Evolutionary conservation across 1,140 invertebrate species (phyloP).

Genomic region (Adoxophyes honmai): DNA sequence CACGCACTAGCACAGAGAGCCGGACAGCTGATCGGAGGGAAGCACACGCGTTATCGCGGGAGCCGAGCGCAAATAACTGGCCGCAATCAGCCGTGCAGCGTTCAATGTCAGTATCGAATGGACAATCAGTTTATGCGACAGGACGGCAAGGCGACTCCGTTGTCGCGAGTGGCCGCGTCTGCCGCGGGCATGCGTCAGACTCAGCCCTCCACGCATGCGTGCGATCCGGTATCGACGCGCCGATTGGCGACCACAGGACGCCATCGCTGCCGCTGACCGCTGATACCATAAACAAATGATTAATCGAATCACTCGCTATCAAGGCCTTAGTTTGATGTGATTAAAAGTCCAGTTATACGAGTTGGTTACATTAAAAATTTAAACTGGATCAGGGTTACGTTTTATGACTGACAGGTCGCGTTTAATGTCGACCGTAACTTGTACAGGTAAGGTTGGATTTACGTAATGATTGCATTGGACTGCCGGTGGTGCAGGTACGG

Average conservation of each 20-base stretch:
- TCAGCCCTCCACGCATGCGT: constrained; percentile 33
- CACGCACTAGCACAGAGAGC: constrained; percentile 31
- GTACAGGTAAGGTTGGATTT: neutral
- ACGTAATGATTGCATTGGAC: neutral
- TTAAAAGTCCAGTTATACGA: constrained; percentile 1
- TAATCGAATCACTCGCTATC: constrained; percentile 7
- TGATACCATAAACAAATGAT: constrained; percentile 1
- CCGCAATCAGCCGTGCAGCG: constrained; percentile 51
- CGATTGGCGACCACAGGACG: constrained; percentile 51
- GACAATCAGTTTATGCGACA: constrained; percentile 71
- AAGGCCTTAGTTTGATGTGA: neutral
- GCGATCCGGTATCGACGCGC: constrained; percentile 16
- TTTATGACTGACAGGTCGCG: neutral
- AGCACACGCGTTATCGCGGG: constrained; percentile 43
- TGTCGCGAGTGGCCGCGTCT: constrained; percentile 43
- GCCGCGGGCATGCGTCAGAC: constrained; percentile 40
- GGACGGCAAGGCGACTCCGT: constrained; percentile 54
- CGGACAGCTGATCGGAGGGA: constrained; percentile 37
- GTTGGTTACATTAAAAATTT: neutral
- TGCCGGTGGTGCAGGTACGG: no score
- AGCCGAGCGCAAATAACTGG: constrained; percentile 54
- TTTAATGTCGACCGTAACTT: neutral
- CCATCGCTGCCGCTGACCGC: constrained; percentile 26
- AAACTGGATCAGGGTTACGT: constrained; percentile 2
- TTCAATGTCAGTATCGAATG: constrained; percentile 72